Evolutionary conservation across 2,888 invertebrate species (phyloP).

Genomic region (Cylloceria caligata): DNA sequence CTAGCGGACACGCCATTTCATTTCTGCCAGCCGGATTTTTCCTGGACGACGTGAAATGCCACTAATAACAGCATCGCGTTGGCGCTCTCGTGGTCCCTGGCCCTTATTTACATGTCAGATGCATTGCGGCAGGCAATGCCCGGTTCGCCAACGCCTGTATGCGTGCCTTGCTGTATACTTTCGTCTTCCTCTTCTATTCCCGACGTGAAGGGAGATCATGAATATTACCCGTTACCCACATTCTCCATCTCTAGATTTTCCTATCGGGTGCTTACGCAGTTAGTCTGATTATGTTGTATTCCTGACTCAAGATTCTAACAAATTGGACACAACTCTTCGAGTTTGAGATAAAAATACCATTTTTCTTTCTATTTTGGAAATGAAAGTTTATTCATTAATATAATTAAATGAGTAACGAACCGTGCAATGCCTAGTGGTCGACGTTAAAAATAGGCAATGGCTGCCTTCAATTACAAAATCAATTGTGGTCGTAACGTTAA

Average conservation of each 20-base stretch:
- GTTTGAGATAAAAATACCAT: neutral
- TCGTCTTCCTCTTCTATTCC: conserved; percentile 47
- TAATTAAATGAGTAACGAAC: neutral
- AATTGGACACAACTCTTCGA: conserved; percentile 18
- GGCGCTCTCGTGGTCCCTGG: conserved; percentile 49
- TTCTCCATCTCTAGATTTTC: conserved; percentile 63
- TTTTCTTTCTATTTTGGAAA: neutral
- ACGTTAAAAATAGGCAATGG: neutral
- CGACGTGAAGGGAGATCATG: conserved; percentile 69
- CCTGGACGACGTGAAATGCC: conserved; percentile 71
- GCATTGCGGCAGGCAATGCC: conserved; percentile 64
- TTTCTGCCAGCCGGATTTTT: conserved; percentile 76
- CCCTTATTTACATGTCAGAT: conserved; percentile 77
- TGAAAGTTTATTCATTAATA: neutral
- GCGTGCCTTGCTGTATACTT: conserved; percentile 38
- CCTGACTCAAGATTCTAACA: conserved; percentile 19
- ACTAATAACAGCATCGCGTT: conserved; percentile 76
- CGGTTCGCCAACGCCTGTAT: conserved; percentile 35
- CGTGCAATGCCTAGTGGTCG: neutral
- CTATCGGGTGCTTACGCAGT: conserved; percentile 29
- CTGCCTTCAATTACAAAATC: no score
- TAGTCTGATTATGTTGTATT: conserved; percentile 21
- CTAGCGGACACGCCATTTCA: conserved; percentile 72
- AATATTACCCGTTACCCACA: conserved; percentile 74
- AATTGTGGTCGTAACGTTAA: no score